These are phyloP conservation scores for Drosophila tsacasi DNA, from an alignment of 1,140 invertebrate genomes.

Conservation along the genomic window DNA sequence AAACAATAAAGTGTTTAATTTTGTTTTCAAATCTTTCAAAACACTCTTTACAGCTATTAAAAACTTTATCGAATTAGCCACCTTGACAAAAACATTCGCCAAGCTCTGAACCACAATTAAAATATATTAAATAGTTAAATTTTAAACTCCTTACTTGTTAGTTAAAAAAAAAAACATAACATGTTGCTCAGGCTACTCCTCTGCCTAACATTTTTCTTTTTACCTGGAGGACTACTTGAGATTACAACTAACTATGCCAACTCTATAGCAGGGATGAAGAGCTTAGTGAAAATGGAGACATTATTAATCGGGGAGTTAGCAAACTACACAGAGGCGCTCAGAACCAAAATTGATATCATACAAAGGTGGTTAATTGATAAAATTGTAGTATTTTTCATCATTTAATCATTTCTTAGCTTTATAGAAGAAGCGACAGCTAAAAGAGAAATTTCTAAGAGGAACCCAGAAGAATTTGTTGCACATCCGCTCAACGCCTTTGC, in stretches of 20 bases:
- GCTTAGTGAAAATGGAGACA: slow-evolving; percentile 14
- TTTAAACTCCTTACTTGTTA: too few relatives aligned
- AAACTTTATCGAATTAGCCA: background rate
- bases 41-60: background rate
- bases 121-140: background rate
- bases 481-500: slow-evolving; percentile 50
- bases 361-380: slow-evolving; percentile 19
- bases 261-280: slow-evolving; percentile 24
- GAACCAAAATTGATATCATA: slow-evolving; percentile 25
- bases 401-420: slow-evolving; percentile 18
- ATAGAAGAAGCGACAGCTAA: slow-evolving; percentile 12
- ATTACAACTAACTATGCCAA: background rate
- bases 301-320: slow-evolving; percentile 29
- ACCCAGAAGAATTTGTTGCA: slow-evolving; percentile 16
- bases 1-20: background rate
- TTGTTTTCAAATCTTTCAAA: too few relatives aligned
- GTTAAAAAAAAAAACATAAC: background rate
- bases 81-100: slow-evolving; percentile 2
- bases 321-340: slow-evolving; percentile 10
- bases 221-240: background rate
- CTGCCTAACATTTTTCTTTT: background rate
- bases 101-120: background rate
- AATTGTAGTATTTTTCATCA: background rate
- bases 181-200: background rate
- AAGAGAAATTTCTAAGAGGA: background rate